phyloP scores from a whole-genome alignment of 2,113 vertebrate genomes.

The Mungos mungo region DNA sequence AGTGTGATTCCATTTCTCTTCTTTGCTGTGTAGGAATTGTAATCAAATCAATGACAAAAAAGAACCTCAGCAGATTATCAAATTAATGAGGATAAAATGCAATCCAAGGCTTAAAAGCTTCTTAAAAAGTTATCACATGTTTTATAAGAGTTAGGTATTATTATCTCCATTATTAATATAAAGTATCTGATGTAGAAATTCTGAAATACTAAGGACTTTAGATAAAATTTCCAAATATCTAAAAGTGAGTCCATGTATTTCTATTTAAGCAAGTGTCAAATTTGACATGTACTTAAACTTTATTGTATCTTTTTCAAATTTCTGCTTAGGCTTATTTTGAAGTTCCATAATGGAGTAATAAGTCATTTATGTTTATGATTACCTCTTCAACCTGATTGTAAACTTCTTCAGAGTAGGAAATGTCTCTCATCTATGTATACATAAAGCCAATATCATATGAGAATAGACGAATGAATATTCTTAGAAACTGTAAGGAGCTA shows the following conservation, averaged over 20 bases:
- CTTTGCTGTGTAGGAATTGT: conserved; percentile 35
- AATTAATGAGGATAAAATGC: conserved; percentile 68
- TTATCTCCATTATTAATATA: conserved; percentile 57
- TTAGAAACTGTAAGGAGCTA: background rate
- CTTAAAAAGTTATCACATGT: conserved; percentile 49
- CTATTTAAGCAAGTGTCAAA: conserved; percentile 40
- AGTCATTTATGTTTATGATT: background rate
- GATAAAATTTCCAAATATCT: conserved; percentile 14
- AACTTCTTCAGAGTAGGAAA: background rate
- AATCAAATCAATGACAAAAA: conserved; percentile 64
- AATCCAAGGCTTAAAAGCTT: conserved; percentile 52
- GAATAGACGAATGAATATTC: background rate
- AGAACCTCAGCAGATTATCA: conserved; percentile 49
- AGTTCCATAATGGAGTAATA: background rate
- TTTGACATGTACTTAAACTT: conserved; percentile 18
- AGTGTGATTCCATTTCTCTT: conserved; percentile 58
- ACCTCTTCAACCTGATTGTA: background rate
- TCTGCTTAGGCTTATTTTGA: background rate
- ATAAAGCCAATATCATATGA: background rate
- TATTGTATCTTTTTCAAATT: conserved; percentile 10
- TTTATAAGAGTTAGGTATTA: conserved; percentile 36
- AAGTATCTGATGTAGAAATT: conserved; percentile 29
- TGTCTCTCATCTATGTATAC: background rate
- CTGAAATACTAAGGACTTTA: conserved; percentile 56
- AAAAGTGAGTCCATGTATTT: background rate